phyloP scores from a whole-genome alignment of 2,113 vertebrate genomes.

The Xyrauchen texanus region DNA sequence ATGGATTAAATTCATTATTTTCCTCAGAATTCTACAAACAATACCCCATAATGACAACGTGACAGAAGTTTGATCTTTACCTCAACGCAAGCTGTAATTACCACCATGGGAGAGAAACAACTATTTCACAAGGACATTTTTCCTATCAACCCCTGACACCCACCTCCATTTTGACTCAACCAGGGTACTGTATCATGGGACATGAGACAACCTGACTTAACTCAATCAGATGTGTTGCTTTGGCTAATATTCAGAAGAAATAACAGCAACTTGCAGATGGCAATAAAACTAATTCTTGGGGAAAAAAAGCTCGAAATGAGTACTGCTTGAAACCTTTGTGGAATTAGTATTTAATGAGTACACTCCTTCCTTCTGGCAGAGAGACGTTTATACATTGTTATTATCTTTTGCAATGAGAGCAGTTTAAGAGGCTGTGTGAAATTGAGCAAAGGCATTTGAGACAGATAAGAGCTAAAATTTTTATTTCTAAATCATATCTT shows the following conservation, averaged over 20 bases:
- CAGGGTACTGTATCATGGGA: no score
- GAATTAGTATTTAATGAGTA: constrained; percentile 28
- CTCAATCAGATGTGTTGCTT: not conserved
- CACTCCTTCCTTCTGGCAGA: constrained; percentile 23
- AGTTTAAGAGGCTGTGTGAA: constrained; percentile 13
- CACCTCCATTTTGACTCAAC: no score
- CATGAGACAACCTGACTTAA: not conserved
- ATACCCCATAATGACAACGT: no score
- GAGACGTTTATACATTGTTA: not conserved
- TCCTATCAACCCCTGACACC: no score
- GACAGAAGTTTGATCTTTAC: no score
- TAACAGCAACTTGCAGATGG: constrained; percentile 2
- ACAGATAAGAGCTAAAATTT: constrained; percentile 43
- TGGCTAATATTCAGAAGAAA: constrained; percentile 7
- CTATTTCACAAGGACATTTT: no score
- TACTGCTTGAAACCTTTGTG: not conserved
- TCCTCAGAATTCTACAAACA: no score
- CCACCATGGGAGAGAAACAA: no score
- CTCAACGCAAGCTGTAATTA: no score
- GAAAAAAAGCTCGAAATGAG: not conserved
- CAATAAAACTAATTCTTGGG: constrained; percentile 3
- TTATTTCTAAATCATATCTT: constrained; percentile 61
- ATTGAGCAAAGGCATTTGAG: constrained; percentile 46
- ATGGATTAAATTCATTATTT: no score
- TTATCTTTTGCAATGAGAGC: constrained; percentile 18